phyloP scores from a whole-genome alignment of 2,113 vertebrate genomes.

The Tonatia bakeri region DNA sequence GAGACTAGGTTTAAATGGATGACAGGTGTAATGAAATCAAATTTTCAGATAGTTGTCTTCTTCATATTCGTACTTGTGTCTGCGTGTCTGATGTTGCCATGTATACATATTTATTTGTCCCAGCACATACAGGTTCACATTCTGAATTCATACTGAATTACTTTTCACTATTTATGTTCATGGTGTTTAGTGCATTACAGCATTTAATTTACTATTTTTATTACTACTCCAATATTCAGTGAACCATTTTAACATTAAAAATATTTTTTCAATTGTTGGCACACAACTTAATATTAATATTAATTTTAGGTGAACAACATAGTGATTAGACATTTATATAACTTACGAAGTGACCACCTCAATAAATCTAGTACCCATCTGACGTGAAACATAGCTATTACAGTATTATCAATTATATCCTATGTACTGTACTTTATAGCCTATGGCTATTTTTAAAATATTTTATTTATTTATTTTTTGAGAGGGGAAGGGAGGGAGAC shows the following conservation, averaged over 20 bases:
- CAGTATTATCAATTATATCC: not conserved
- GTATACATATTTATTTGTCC: not conserved
- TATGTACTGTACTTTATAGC: not conserved
- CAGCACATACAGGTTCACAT: not conserved
- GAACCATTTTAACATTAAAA: not conserved
- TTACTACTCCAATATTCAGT: constrained; percentile 10
- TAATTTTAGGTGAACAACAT: too few relatives aligned
- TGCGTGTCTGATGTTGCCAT: not conserved
- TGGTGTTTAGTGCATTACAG: not conserved
- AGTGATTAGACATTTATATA: not conserved
- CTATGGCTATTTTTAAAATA: not conserved
- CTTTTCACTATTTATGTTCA: constrained; percentile 38
- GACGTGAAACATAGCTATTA: not conserved
- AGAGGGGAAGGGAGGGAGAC: too few relatives aligned
- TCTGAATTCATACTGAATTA: not conserved
- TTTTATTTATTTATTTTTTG: too few relatives aligned
- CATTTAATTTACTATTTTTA: constrained; percentile 28
- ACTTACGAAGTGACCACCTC: not conserved
- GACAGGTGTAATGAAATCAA: not conserved
- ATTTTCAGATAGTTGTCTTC: constrained; percentile 16
- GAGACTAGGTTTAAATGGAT: not conserved
- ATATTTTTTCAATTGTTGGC: not conserved
- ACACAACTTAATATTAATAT: not conserved
- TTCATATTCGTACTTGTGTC: constrained; percentile 18
- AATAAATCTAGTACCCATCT: not conserved